Evolutionary conservation across 1,140 invertebrate genomes (phyloP).

Genomic region (Zaprionus taronus): DNA sequence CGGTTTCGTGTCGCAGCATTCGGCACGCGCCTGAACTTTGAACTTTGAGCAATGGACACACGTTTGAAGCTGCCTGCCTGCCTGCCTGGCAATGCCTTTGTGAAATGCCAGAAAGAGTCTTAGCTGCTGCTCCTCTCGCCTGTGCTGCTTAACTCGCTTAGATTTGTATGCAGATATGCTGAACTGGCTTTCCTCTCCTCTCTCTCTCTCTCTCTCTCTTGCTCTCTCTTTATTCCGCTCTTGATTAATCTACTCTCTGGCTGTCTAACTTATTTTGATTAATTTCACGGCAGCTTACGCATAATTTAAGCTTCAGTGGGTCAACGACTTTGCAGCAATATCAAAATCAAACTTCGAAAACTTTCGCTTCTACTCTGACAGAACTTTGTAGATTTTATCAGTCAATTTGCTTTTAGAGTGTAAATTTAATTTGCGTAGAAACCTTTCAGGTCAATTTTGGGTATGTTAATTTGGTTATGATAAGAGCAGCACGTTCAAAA

Average conservation of each 20-base stretch:
- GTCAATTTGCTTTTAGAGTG: conserved; percentile 1
- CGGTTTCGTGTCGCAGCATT: conserved; percentile 34
- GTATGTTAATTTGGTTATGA: not conserved
- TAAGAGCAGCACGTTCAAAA: not conserved
- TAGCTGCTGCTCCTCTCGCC: too few relatives aligned
- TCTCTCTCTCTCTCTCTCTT: not conserved
- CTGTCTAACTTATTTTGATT: conserved; percentile 30
- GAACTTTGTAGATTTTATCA: conserved; percentile 1
- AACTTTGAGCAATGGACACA: conserved; percentile 59
- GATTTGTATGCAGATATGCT: conserved; percentile 23
- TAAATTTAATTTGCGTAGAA: not conserved
- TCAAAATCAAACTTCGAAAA: conserved; percentile 1
- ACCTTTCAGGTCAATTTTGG: not conserved
- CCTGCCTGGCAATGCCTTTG: not conserved
- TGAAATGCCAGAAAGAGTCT: not conserved
- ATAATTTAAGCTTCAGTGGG: conserved; percentile 17
- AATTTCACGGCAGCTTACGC: conserved; percentile 37
- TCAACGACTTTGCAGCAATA: not conserved
- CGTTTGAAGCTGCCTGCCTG: not conserved
- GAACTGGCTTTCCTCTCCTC: not conserved
- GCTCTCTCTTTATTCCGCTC: not conserved
- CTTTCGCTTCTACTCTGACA: not conserved
- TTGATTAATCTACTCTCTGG: not conserved
- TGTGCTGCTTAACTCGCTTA: not conserved
- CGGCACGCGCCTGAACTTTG: conserved; percentile 73